These are phyloP conservation scores for Clanis bilineata DNA, from an alignment of 2,888 invertebrate genomes.

Conservation along the genomic window DNA sequence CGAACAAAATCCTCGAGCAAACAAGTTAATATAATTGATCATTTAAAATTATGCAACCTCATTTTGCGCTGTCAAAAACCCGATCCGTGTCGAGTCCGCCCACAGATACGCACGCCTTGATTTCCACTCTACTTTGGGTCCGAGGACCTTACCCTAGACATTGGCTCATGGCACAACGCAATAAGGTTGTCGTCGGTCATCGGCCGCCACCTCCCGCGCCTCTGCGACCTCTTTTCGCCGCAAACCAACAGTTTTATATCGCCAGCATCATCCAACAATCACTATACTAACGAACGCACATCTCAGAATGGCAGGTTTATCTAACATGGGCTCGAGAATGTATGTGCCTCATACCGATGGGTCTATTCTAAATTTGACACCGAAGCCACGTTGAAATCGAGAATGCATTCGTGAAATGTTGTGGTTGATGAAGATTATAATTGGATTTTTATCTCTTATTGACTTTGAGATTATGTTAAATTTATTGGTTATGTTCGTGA, in stretches of 20 bases:
- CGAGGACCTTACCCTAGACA: conserved; percentile 78
- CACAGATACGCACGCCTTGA: conserved; percentile 49
- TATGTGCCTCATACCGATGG: conserved; percentile 29
- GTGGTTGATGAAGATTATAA: background rate
- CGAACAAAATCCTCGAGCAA: background rate
- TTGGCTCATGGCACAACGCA: conserved; percentile 57
- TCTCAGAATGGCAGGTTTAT: conserved; percentile 45
- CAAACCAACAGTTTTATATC: conserved; percentile 56
- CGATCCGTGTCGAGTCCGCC: conserved; percentile 56
- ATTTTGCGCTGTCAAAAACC: conserved; percentile 50
- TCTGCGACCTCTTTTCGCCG: conserved; percentile 66
- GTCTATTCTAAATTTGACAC: conserved; percentile 38
- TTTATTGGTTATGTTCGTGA: background rate
- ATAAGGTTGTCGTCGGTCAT: conserved; percentile 75
- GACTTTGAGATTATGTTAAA: background rate
- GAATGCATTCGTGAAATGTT: conserved; percentile 6
- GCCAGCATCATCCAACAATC: conserved; percentile 44
- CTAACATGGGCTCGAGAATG: conserved; percentile 42
- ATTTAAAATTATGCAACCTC: conserved; percentile 39
- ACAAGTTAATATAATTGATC: conserved; percentile 13
- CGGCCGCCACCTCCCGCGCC: conserved; percentile 63
- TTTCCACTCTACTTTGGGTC: conserved; percentile 57
- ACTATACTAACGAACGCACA: conserved; percentile 38
- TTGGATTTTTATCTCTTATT: background rate
- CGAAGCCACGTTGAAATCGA: conserved; percentile 22